Evolutionary conservation across 2,888 invertebrate species (phyloP).

Genomic region (Mechanitis messenoides): DNA sequence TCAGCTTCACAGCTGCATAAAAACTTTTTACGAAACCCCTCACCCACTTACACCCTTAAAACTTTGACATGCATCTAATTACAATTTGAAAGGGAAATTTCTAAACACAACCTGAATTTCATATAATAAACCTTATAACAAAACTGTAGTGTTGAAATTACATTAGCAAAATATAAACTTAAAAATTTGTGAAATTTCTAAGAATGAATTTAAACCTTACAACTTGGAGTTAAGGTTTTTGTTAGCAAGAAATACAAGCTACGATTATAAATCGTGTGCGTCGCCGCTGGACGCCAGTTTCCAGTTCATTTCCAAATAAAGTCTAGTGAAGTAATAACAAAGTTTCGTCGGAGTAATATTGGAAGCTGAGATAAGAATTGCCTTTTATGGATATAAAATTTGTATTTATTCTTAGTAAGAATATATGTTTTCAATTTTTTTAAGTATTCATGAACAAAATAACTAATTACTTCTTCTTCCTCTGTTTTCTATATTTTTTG

Average conservation of each 20-base stretch:
- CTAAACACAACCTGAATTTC: conserved; percentile 3
- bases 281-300: conserved; percentile 54
- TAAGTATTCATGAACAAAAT: too few relatives aligned
- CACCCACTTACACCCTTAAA: conserved; percentile 19
- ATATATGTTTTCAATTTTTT: too few relatives aligned
- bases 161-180: conserved; percentile 11
- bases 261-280: conserved; percentile 52
- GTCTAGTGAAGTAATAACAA: conserved; percentile 63
- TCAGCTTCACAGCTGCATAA: conserved; percentile 8
- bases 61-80: conserved; percentile 26
- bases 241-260: conserved; percentile 34
- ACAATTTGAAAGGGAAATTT: conserved; percentile 20
- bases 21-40: conserved; percentile 6
- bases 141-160: conserved; percentile 13
- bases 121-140: conserved; percentile 4
- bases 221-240: conserved; percentile 35
- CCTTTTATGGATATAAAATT: conserved; percentile 33
- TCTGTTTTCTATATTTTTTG: too few relatives aligned
- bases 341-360: conserved; percentile 58
- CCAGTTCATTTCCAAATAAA: conserved; percentile 68
- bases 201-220: conserved; percentile 23
- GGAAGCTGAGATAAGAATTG: conserved; percentile 31
- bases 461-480: too few relatives aligned
- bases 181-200: conserved; percentile 9
- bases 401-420: conserved; percentile 21